A percentile compares a stretch with the other conserved stretches of the same genome.
Conservation (phyloP, 2,888 invertebrate genomes). For the Atrina japonica region DNA sequence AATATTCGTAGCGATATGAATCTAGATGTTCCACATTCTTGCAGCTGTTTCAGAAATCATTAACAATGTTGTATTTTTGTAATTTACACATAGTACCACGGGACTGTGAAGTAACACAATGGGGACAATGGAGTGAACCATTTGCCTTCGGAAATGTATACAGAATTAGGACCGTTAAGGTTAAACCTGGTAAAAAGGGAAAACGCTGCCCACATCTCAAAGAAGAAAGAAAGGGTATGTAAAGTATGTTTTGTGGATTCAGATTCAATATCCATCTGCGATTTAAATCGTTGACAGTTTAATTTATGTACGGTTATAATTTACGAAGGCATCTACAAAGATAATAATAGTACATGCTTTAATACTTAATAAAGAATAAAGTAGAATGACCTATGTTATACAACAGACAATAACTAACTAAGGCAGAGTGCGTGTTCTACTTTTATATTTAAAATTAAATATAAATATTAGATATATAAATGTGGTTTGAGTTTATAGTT, state of each 20-base stretch:
- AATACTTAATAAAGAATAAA: no score
- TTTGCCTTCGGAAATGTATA: constrained; percentile 26
- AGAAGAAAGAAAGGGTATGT: not conserved
- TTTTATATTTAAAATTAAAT: no score
- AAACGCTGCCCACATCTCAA: constrained; percentile 14
- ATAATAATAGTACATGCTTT: no score
- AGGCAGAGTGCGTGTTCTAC: no score
- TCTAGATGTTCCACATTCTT: not conserved
- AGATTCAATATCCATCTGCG: not conserved
- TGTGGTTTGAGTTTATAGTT: no score
- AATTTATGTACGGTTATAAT: no score
- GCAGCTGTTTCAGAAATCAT: no score
- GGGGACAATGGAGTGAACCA: constrained; percentile 31
- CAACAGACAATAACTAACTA: no score
- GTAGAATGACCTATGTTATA: no score
- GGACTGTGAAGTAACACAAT: constrained; percentile 18
- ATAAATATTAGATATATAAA: no score
- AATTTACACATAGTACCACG: not conserved
- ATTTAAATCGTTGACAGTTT: no score
- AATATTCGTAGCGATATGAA: not conserved
- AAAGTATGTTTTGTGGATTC: not conserved
- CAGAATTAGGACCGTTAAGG: constrained; percentile 1
- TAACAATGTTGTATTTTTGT: not conserved
- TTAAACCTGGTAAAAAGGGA: constrained; percentile 5
- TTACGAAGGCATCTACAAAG: not conserved